A percentile compares a stretch with the other conserved stretches of the same genome.
phyloP scores from a whole-genome alignment of 2,888 invertebrate genomes.

The Agonopterix heracliana region DNA sequence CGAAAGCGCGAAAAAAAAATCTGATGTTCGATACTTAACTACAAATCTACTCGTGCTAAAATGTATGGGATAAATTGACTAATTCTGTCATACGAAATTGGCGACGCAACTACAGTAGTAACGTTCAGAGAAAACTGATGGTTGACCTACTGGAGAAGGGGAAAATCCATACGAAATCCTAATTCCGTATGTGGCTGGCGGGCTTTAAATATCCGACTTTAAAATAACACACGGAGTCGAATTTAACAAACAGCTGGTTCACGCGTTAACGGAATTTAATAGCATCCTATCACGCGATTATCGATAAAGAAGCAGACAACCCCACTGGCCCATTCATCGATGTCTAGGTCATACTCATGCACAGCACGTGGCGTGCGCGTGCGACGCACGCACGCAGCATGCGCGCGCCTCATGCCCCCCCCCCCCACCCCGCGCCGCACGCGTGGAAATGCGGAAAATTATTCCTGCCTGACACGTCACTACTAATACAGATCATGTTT shows the following conservation, averaged over 20 bases:
- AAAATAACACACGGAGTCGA: neutral
- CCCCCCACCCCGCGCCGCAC: conserved; percentile 18
- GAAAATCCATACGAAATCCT: too few species aligned
- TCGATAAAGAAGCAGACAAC: neutral
- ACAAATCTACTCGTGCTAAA: too few species aligned
- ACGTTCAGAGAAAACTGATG: too few species aligned
- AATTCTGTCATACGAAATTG: too few species aligned
- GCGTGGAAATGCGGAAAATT: conserved; percentile 28
- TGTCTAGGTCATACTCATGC: conserved; percentile 17
- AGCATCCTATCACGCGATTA: neutral
- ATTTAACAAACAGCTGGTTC: neutral
- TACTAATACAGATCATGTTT: conserved; percentile 9
- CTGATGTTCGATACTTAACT: too few species aligned
- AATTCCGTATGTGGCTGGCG: too few species aligned
- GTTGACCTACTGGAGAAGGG: too few species aligned
- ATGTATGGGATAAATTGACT: too few species aligned
- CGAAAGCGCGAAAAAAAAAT: too few species aligned
- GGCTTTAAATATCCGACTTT: too few species aligned
- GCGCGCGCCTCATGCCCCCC: conserved; percentile 24
- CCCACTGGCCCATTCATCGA: conserved; percentile 24
- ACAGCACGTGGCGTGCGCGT: conserved; percentile 47
- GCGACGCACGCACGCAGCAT: conserved; percentile 41
- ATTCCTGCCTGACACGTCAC: conserved; percentile 4
- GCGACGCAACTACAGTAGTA: too few species aligned
- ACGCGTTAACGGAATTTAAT: neutral